These are phyloP conservation scores for Sebastes hopkinsi DNA, from an alignment of 2,797 vertebrate species.

Conservation along the genomic window DNA sequence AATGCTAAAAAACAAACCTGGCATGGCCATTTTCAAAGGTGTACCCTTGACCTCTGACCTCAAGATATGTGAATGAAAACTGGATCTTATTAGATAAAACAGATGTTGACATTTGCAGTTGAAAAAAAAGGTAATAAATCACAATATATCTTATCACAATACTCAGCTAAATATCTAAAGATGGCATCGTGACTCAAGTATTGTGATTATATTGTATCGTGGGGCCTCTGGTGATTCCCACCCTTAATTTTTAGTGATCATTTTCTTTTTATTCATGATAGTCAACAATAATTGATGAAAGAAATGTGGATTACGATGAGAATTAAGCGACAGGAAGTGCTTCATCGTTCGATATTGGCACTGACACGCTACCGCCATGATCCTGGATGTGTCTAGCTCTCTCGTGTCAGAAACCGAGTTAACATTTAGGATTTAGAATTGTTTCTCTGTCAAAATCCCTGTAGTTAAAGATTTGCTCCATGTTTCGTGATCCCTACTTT, in stretches of 20 bases:
- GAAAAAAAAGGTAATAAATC: too few relatives aligned
- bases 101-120: too few relatives aligned
- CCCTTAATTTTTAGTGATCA: not conserved
- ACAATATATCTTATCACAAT: too few relatives aligned
- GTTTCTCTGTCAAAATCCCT: conserved; percentile 44
- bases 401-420: conserved; percentile 28
- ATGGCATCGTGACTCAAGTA: too few relatives aligned
- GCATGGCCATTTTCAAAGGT: too few relatives aligned
- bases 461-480: conserved; percentile 11
- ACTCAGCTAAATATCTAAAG: too few relatives aligned
- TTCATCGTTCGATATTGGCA: not conserved
- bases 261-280: not conserved
- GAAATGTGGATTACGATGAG: not conserved
- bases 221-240: too few relatives aligned
- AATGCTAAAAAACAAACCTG: too few relatives aligned
- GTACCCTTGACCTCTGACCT: too few relatives aligned
- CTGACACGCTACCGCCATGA: not conserved
- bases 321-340: not conserved
- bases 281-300: not conserved
- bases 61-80: too few relatives aligned
- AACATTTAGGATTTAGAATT: conserved; percentile 25
- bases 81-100: too few relatives aligned
- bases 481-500: conserved; percentile 46
- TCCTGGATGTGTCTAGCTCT: not conserved
- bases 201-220: too few relatives aligned